Evolutionary conservation across 2,888 invertebrate species (phyloP), one percentile per base, ranked within the genome.

Genomic region (Caenorhabditis sp.): DNA sequence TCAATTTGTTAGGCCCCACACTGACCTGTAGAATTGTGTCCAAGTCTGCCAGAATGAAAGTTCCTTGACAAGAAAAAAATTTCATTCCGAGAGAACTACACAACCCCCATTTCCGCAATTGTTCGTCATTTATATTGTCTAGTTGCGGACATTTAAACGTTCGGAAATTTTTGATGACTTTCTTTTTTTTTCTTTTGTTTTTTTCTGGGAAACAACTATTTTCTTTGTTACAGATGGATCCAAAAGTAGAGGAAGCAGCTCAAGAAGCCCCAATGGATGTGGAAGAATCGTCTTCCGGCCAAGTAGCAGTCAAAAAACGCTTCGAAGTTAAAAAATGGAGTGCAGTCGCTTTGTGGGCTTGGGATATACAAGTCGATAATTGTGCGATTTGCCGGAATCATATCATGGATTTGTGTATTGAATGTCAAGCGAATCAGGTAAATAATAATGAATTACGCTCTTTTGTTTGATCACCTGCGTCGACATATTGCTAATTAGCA

Each of bases 321-420:
- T 84, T 84, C 60, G 84, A 83, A 73, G 82, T 87, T 50, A 87
- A 87, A 87, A 91, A 97, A 94, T 99, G 99, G 97, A 97, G 96
- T 90, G 97, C 97, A 64, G 97, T 99, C 10, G 97, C 99, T 56
- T 90, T 99, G 12, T 99, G 99, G 99, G 97, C 97, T 70, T 88
- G 87, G 87, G 91, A 99, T 90, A 99, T 99, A 90, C 97, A 97
- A 61, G 97, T 99, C 17, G 99, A 99, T 89, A 99, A 99, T 89
- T 99, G 99, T 90, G 99, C 99, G 83, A 99, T 99, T 89, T 99
- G 99, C 89, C 92, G 99, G 65, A 99, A 99, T 90, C 97, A 99
- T 90, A 99, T 99, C 84, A 99, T 99, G 99, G 99, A 99, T 90
- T 91, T 97, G 26, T 99, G 99, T 89, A 99, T 99, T 88, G 99